A percentile compares a stretch with the other conserved stretches of the same genome.
phyloP scores from a whole-genome alignment of 2,797 vertebrate species.

The Sciurus carolinensis region DNA sequence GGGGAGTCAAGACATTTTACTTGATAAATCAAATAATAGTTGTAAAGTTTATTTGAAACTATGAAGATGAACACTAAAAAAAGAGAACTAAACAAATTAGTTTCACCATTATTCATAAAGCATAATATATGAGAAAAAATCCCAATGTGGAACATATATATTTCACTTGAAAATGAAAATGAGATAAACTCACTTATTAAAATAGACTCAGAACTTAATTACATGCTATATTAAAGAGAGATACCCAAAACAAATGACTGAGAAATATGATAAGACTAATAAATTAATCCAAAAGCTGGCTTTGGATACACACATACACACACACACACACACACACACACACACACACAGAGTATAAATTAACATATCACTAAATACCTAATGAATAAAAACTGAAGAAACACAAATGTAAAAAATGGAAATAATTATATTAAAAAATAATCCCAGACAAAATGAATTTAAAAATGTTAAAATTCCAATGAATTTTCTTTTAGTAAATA shows the following conservation, averaged over 20 bases:
- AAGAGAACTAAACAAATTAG: conserved; percentile 11
- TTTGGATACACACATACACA: background rate
- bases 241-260: conserved; percentile 35
- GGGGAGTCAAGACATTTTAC: background rate
- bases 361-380: conserved; percentile 20
- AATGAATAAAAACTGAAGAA: conserved; percentile 34
- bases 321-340: background rate
- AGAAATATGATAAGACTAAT: conserved; percentile 26
- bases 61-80: conserved; percentile 45
- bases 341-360: background rate
- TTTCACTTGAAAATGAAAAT: conserved; percentile 70
- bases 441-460: background rate
- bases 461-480: conserved; percentile 44
- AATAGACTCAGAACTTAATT: conserved; percentile 61
- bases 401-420: background rate
- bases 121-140: conserved; percentile 34
- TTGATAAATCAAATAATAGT: background rate
- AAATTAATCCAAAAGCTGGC: conserved; percentile 3
- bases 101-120: conserved; percentile 48
- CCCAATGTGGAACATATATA: conserved; percentile 11
- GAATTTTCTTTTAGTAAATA: background rate
- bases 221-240: background rate
- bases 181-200: conserved; percentile 61
- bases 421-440: conserved; percentile 40
- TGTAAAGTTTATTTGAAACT: background rate